These are phyloP conservation scores for Mellivora capensis DNA, from an alignment of 2,113 vertebrate species.

Conservation along the genomic window DNA sequence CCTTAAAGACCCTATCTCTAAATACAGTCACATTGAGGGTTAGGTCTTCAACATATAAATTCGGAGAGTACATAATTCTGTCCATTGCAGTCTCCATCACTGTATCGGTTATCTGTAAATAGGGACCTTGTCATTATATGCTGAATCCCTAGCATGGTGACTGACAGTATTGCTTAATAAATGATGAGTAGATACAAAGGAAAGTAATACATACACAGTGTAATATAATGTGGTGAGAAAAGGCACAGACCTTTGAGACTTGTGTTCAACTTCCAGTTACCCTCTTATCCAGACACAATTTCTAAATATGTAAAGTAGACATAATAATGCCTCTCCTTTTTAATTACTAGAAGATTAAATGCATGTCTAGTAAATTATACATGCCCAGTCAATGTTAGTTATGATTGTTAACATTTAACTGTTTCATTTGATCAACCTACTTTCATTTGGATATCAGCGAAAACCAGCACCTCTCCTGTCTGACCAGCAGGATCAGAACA, in stretches of 20 bases:
- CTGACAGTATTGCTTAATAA: not conserved
- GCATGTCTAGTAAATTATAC: not conserved
- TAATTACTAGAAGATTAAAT: constrained; percentile 10
- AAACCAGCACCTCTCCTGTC: not conserved
- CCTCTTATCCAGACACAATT: not conserved
- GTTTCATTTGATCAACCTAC: not conserved
- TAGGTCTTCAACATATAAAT: not conserved
- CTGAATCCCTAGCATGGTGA: not conserved
- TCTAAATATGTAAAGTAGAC: not conserved
- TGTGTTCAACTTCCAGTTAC: not conserved
- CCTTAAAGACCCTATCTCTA: not conserved
- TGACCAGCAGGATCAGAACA: not conserved
- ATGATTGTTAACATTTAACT: not conserved
- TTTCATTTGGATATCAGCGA: not conserved
- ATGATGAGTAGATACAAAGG: not conserved
- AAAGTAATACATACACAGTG: not conserved
- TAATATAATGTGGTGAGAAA: not conserved
- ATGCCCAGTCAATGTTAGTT: not conserved
- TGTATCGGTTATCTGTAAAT: not conserved
- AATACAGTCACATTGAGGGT: not conserved
- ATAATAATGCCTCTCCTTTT: not conserved
- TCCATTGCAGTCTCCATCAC: not conserved
- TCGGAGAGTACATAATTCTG: not conserved
- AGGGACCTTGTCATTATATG: not conserved
- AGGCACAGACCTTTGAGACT: not conserved